A percentile compares a stretch with the other conserved stretches of the same genome.
phyloP scores from a whole-genome alignment of 2,113 vertebrate species.

The Microcebus griseorufus region DNA sequence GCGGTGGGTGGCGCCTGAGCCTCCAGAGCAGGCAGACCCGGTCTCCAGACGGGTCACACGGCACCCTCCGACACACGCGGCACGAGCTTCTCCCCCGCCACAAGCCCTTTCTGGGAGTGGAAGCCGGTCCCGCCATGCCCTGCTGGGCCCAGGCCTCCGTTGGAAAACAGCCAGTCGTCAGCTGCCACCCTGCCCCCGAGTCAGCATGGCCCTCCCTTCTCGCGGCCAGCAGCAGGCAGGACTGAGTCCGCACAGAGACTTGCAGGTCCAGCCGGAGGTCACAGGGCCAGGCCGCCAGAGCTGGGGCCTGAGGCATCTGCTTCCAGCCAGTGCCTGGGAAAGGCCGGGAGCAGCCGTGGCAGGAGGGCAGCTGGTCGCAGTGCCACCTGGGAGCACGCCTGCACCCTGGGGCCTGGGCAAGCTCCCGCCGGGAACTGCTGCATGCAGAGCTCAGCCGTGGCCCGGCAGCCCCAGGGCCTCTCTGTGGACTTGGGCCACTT shows the following conservation, averaged over 20 bases:
- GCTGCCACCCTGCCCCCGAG: neutral
- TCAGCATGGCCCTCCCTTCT: rapidly evolving
- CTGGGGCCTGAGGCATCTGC: neutral
- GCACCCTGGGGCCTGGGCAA: neutral
- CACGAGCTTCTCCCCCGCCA: rapidly evolving
- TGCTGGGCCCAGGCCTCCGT: neutral
- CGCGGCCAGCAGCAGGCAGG: rapidly evolving
- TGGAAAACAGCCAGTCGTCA: neutral
- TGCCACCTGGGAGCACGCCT: rapidly evolving
- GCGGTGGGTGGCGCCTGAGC: rapidly evolving
- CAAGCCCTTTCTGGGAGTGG: neutral
- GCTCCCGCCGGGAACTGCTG: neutral
- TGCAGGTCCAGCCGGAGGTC: neutral
- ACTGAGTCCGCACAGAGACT: neutral
- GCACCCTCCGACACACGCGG: rapidly evolving
- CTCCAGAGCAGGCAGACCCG: neutral
- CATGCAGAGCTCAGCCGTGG: rapidly evolving
- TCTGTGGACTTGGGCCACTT: neutral
- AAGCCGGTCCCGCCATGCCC: neutral
- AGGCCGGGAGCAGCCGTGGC: neutral
- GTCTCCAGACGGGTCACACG: neutral
- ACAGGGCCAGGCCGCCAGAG: too few relatives aligned
- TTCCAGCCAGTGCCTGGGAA: too few relatives aligned
- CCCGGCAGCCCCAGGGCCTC: rapidly evolving
- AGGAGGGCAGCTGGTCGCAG: neutral